Evolutionary conservation across 2,797 vertebrate species (phyloP).

Genomic region (Atherinosoma microstoma): DNA sequence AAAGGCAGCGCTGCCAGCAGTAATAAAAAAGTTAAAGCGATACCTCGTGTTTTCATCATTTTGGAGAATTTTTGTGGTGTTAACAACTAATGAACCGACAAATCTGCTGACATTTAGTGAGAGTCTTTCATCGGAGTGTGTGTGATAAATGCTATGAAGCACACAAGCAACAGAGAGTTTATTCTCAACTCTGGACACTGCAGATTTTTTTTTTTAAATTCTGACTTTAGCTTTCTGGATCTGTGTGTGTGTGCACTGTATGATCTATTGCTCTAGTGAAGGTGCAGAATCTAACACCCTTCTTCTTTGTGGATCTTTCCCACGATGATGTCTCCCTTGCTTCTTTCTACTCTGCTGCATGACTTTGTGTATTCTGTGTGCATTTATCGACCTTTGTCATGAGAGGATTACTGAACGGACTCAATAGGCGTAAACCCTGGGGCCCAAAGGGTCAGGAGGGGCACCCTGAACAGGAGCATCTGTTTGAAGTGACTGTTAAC

Average conservation of each 20-base stretch:
- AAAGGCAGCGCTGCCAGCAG: neutral
- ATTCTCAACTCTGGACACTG: neutral
- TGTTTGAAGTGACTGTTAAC: constrained; percentile 4
- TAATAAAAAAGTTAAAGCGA: neutral
- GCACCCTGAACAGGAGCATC: neutral
- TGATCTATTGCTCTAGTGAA: constrained; percentile 29
- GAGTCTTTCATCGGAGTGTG: neutral
- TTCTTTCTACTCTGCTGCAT: constrained; percentile 4
- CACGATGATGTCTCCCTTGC: constrained; percentile 32
- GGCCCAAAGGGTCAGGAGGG: neutral
- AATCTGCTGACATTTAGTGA: neutral
- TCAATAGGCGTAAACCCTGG: neutral
- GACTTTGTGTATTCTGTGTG: constrained; percentile 9
- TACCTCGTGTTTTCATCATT: neutral
- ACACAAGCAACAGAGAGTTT: neutral
- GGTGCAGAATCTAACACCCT: constrained; percentile 71
- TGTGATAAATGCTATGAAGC: too few relatives aligned
- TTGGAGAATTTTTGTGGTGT: neutral
- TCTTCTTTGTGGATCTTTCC: constrained; percentile 70
- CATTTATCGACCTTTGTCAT: neutral
- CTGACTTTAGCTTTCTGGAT: neutral
- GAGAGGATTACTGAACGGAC: constrained; percentile 2
- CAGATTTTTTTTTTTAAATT: neutral
- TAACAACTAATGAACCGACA: neutral
- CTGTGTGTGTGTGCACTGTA: neutral